phyloP scores from a whole-genome alignment of 2,888 invertebrate genomes.

The Plebejus melissa region DNA sequence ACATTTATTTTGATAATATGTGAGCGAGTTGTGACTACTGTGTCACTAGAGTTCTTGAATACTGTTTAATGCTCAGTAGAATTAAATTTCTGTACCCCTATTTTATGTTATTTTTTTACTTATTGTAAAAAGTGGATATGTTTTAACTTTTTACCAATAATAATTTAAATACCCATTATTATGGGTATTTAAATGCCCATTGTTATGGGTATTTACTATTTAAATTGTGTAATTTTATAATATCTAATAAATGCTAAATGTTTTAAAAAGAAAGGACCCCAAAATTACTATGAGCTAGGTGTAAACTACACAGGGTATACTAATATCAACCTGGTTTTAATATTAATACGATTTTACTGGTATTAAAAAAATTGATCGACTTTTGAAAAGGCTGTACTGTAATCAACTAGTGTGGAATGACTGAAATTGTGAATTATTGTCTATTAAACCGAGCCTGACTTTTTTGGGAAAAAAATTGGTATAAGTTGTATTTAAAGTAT shows the following conservation, averaged over 20 bases:
- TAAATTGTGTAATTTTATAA: background rate
- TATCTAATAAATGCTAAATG: background rate
- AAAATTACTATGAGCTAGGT: background rate
- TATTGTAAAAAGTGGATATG: background rate
- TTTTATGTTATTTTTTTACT: background rate
- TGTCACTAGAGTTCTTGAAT: background rate
- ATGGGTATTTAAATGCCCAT: no score
- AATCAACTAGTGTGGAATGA: background rate
- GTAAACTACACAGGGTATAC: conserved; percentile 21
- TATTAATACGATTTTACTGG: background rate
- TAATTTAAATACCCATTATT: no score
- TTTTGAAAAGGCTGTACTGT: background rate
- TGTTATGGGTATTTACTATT: no score
- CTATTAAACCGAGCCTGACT: background rate
- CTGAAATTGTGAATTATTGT: conserved; percentile 15
- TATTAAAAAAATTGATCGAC: background rate
- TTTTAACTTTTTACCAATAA: no score
- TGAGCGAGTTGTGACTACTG: background rate
- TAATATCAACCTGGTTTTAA: conserved; percentile 3
- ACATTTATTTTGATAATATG: background rate
- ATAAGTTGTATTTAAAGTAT: background rate
- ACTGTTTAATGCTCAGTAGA: background rate
- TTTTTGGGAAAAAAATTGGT: background rate
- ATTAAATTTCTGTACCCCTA: background rate
- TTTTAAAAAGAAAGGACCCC: background rate